Evolutionary conservation across 2,797 vertebrate species (phyloP), one percentile per base, ranked within the genome.

Genomic region (Enteromius treurensis): DNA sequence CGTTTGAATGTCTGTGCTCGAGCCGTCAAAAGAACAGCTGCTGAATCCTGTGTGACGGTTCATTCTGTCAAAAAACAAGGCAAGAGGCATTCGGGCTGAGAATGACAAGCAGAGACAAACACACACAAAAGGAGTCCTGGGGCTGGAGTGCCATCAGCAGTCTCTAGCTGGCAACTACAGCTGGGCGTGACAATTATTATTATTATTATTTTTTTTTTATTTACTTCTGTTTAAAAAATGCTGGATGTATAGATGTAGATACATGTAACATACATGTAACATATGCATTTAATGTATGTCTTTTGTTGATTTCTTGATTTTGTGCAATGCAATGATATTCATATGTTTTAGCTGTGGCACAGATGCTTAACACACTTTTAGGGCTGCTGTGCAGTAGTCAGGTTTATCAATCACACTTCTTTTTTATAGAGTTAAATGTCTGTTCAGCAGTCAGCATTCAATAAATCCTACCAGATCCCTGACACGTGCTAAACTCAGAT

Each of bases 361-460:
- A 55, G 19, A 32, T 23, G 21, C 32, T 14, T 55, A 37, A 23
- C 13, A 9, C 15, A 14, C 21, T 9, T 75, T 55, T 55, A 8
- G 5, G 32, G 13, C 3, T 14, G 6, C 51, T 75, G 49, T 37
- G 7, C 10, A 10, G 23, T 53, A 40, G 11, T 80, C 1, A 42
- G 4, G 13, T 60, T 80, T 58, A 34, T 60, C 23, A 58, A 58
- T 15, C 49, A 68, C 29, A 68, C 62, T 55, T 55, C 9, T 26
- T 69, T 68, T n/a, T 8, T 64, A 32, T 17, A 11, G 1, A 64
- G 37, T 10, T 14, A 76, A n/a, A 77, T 58, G 19, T 58, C 17
- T 5, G 37, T 55, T 47, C 40, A 77, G 49, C 58, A 77, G 81
- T 77, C 40, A 76, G 14, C 47, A 68, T 29, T n/a, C 34, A 37